Percentiles rank a stretch among this genome's conserved stretches.
Conservation (phyloP, 2,113 vertebrate species). For the Columba livia region DNA sequence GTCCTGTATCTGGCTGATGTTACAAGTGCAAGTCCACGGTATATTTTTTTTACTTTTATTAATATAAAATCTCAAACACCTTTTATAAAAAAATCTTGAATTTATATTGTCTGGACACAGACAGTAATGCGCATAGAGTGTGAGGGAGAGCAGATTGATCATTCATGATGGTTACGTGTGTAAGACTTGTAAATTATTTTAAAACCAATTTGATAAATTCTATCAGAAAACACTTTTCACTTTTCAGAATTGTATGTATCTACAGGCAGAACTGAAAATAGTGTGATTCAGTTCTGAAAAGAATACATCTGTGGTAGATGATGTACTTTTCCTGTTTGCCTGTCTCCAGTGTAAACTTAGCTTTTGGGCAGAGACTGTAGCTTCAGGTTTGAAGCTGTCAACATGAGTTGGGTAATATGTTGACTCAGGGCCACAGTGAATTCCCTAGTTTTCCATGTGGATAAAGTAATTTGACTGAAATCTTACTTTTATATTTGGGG, state of each 20-base stretch:
- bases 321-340: constrained; percentile 53
- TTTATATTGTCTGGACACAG: neutral
- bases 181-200: neutral
- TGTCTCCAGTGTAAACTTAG: constrained; percentile 43
- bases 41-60: neutral
- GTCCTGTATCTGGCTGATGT: neutral
- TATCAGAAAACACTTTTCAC: neutral
- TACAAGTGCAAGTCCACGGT: neutral
- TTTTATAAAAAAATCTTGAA: neutral
- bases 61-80: neutral
- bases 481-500: neutral
- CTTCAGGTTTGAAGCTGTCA: constrained; percentile 39
- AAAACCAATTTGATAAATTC: neutral
- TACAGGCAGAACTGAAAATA: neutral
- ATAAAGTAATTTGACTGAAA: neutral
- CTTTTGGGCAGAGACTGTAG: constrained; percentile 33
- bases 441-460: constrained; percentile 1
- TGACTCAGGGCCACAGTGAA: constrained; percentile 5
- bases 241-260: neutral
- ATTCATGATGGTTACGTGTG: neutral
- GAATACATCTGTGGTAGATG: constrained; percentile 8
- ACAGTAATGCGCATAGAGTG: neutral
- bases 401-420: constrained; percentile 21
- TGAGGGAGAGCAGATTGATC: neutral
- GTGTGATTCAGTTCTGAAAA: neutral